Conservation (phyloP, 2,888 invertebrate genomes). For the Acrobasis consociella region DNA sequence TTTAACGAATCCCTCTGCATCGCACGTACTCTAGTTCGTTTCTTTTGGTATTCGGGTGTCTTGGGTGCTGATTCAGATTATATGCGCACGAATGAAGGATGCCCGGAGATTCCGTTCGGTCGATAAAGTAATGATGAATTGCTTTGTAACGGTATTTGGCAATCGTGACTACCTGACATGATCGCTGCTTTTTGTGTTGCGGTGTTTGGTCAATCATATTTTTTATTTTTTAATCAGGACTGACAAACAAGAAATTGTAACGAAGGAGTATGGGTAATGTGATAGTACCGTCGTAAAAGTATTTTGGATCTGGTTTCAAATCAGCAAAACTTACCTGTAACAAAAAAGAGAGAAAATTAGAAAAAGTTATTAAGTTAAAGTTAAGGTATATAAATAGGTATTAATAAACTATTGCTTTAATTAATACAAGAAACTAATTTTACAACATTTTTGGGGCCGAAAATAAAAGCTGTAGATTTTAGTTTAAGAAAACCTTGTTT, state of each 20-base stretch:
- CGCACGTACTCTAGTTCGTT: conserved; percentile 60
- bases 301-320: neutral
- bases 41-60: conserved; percentile 42
- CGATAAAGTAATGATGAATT: conserved; percentile 20
- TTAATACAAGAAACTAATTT: too few relatives aligned
- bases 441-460: too few relatives aligned
- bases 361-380: too few relatives aligned
- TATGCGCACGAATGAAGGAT: conserved; percentile 19
- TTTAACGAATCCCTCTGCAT: conserved; percentile 73
- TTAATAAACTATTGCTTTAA: too few relatives aligned
- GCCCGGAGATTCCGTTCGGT: conserved; percentile 23
- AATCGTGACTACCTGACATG: conserved; percentile 2
- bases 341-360: conserved; percentile 26
- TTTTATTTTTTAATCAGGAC: neutral
- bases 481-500: too few relatives aligned
- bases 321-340: conserved; percentile 32
- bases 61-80: conserved; percentile 26
- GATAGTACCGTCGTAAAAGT: neutral
- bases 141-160: conserved; percentile 18
- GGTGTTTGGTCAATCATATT: neutral
- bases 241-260: neutral
- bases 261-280: neutral
- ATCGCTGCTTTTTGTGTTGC: neutral
- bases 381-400: neutral
- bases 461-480: too few relatives aligned